Evolutionary conservation across 2,113 vertebrate species (phyloP).

Genomic region (Otis tarda): DNA sequence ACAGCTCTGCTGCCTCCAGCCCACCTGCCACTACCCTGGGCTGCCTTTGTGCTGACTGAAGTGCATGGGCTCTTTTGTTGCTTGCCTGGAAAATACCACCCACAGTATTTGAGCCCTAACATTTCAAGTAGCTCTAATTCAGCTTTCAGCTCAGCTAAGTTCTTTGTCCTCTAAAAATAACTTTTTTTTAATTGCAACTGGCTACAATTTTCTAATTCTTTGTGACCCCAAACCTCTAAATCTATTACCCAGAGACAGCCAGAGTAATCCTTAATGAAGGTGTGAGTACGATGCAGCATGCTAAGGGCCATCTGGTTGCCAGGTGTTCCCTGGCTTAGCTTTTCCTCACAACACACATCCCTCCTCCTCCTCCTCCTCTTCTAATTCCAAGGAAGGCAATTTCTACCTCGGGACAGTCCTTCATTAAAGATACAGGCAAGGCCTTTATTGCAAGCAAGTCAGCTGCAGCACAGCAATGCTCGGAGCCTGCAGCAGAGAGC

Average conservation of each 20-base stretch:
- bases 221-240: conserved; percentile 53
- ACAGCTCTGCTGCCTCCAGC: background rate
- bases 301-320: conserved; percentile 43
- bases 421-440: background rate
- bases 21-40: background rate
- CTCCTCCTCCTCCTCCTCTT: background rate
- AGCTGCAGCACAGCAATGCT: background rate
- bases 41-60: background rate
- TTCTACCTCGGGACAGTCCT: background rate
- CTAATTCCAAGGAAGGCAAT: conserved; percentile 35
- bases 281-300: background rate
- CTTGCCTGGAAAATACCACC: background rate
- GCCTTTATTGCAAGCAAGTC: background rate
- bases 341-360: background rate
- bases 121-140: conserved; percentile 23
- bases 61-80: background rate
- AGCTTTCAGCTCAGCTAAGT: background rate
- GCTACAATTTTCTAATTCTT: conserved; percentile 59
- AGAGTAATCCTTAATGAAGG: conserved; percentile 59
- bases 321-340: conserved; percentile 57
- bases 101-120: background rate
- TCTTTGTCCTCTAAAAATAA: conserved; percentile 54
- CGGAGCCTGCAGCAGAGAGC: background rate
- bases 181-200: conserved; percentile 19
- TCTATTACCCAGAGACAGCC: conserved; percentile 52